These are phyloP conservation scores for Seladonia tumulorum DNA, from an alignment of 2,888 invertebrate genomes.

Conservation along the genomic window DNA sequence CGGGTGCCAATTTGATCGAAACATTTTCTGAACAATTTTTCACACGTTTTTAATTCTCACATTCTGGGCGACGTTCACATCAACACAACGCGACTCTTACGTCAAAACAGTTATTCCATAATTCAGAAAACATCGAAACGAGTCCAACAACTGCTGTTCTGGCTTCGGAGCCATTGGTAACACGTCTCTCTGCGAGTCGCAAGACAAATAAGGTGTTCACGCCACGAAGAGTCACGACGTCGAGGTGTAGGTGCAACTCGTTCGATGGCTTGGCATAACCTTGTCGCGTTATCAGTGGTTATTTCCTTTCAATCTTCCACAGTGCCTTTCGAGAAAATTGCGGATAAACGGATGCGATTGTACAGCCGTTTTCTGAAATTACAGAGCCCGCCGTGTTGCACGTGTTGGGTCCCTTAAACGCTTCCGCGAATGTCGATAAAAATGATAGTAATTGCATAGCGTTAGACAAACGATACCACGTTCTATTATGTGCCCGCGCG, in stretches of 20 bases:
- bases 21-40: neutral
- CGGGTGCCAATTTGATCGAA: neutral
- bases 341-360: constrained; percentile 56
- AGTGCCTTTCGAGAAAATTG: constrained; percentile 56
- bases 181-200: neutral
- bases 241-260: constrained; percentile 29
- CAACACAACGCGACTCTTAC: constrained; percentile 30
- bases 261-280: constrained; percentile 19
- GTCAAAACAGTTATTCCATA: constrained; percentile 10
- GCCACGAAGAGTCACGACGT: neutral
- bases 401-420: constrained; percentile 33
- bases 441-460: constrained; percentile 58
- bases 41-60: neutral
- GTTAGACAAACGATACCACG: constrained; percentile 31
- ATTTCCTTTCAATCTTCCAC: constrained; percentile 50
- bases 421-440: constrained; percentile 60
- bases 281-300: constrained; percentile 43
- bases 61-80: neutral
- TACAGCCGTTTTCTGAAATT: constrained; percentile 54
- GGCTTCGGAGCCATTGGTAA: constrained; percentile 35
- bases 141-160: constrained; percentile 11
- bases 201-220: neutral
- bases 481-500: constrained; percentile 11
- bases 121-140: constrained; percentile 18
- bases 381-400: constrained; percentile 43